Percentiles rank a stretch among this genome's conserved stretches.
Evolutionary conservation across 2,888 invertebrate genomes (phyloP).

Genomic region (Herminia tarsipennalis): DNA sequence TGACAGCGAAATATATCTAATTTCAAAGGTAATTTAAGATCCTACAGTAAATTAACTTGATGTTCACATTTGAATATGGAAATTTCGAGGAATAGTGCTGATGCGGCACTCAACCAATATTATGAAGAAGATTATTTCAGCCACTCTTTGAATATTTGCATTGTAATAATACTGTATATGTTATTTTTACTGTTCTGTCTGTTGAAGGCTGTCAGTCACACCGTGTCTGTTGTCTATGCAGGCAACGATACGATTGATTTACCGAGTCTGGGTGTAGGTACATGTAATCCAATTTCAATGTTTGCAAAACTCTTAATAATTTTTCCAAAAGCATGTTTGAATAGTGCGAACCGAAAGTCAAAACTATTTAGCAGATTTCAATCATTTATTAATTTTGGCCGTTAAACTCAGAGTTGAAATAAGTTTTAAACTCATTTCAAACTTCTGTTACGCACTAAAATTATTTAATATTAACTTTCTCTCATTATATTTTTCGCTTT

Average conservation of each 20-base stretch:
- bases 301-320: too few relatives aligned
- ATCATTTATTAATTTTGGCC: too few relatives aligned
- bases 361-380: too few relatives aligned
- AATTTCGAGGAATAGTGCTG: constrained; percentile 46
- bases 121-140: constrained; percentile 14
- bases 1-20: constrained; percentile 68
- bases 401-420: not conserved
- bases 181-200: not conserved
- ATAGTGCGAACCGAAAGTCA: too few relatives aligned
- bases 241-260: too few relatives aligned
- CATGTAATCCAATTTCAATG: too few relatives aligned
- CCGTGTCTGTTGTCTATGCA: too few relatives aligned
- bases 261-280: too few relatives aligned
- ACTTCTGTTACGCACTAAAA: not conserved
- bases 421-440: not conserved
- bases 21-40: constrained; percentile 66
- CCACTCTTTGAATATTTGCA: constrained; percentile 3
- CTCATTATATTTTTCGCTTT: constrained; percentile 11
- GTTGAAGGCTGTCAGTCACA: too few relatives aligned
- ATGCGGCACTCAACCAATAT: constrained; percentile 22
- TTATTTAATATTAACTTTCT: constrained; percentile 12
- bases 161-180: not conserved
- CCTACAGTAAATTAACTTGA: constrained; percentile 61
- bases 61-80: constrained; percentile 60
- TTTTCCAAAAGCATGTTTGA: too few relatives aligned